Evolutionary conservation across 2,888 invertebrate genomes (phyloP), one percentile per base, ranked within the genome.

Genomic region (Alloplasta piceator): DNA sequence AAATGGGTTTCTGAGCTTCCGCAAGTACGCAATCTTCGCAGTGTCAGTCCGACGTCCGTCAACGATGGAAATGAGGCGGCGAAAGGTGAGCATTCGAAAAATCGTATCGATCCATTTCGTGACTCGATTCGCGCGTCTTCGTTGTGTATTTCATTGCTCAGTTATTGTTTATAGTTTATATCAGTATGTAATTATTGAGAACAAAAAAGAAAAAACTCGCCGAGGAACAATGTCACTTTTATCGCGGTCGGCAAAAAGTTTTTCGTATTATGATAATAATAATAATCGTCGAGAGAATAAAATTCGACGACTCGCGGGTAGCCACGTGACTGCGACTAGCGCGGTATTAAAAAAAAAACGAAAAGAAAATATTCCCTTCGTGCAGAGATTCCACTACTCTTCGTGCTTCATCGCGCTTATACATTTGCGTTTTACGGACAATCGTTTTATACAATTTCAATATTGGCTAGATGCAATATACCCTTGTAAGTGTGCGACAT

Each of bases 391-490:
- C 48, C 48, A 7, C 48, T 48, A n/a, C 48, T 12, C 66, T 38
- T 5, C 39, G n/a, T 38, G 1, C 9, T 58, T 26, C 36, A n/a
- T 58, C 10, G 16, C 10, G 10, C 7, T n/a, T 5, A n/a, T n/a
- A 36, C 36, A n/a, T 58, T 39, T 10, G n/a, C 14, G 16, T 48
- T 61, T 55, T 14, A 38, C 10, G 9, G 36, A 63, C 39, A 50
- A n/a, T n/a, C 36, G 36, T 58, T 52, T 7, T 50, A 9, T 48
- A 12, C 26, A 16, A 70, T 70, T 50, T 68, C 50, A 36, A 48
- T 56, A 77, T 52, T 72, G 64, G 52, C 70, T 82, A 75, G 70
- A 89, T 89, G 90, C 86, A 83, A 86, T 89, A 89, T 78, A 86
- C 79, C 58, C 83, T 83, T 60, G 89, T 89, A 82, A 89, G 89